Evolutionary conservation across 2,113 vertebrate genomes (phyloP).

Genomic region (Dicaeum eximium): DNA sequence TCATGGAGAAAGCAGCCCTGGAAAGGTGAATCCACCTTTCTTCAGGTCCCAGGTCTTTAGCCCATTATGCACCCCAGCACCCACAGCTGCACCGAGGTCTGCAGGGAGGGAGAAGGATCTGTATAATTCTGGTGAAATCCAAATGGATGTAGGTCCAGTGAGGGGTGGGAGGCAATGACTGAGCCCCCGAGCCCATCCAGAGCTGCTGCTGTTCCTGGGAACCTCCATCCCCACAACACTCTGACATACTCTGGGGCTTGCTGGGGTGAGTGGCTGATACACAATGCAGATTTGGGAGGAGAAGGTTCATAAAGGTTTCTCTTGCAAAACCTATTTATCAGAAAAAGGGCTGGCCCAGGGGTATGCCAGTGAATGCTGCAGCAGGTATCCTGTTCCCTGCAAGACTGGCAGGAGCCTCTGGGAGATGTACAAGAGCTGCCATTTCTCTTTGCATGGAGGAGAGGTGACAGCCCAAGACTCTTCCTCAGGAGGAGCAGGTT

Average conservation of each 20-base stretch:
- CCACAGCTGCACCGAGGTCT: neutral
- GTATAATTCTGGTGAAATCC: neutral
- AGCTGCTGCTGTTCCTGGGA: neutral
- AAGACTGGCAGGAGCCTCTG: neutral
- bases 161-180: neutral
- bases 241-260: accelerated
- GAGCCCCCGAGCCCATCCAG: neutral
- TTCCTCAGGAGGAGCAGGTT: neutral
- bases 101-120: neutral
- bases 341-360: accelerated
- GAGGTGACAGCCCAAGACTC: neutral
- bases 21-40: neutral
- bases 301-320: neutral
- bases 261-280: neutral
- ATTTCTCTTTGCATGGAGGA: neutral
- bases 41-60: neutral
- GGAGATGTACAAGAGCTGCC: neutral
- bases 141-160: neutral
- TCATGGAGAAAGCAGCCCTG: neutral
- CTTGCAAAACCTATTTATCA: neutral
- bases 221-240: neutral
- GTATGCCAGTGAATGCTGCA: neutral
- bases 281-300: neutral
- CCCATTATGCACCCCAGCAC: accelerated
- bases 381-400: neutral